Conservation (phyloP, 1,140 invertebrate genomes). For the Bilobella aurantiaca region DNA sequence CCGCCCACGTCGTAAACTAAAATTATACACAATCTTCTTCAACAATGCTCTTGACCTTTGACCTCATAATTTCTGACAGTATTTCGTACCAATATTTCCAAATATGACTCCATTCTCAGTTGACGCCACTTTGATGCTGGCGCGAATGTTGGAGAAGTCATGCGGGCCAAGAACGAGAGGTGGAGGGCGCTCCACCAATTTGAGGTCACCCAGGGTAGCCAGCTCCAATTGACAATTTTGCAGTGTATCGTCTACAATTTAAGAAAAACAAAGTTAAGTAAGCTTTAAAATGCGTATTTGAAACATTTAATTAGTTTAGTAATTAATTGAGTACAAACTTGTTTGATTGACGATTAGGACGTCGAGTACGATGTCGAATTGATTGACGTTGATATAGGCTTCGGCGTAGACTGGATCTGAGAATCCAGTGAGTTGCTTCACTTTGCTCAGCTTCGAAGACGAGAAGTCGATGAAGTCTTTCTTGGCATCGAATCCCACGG, state of each 20-base stretch:
- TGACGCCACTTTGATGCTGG: slow-evolving; percentile 87
- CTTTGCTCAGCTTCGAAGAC: slow-evolving; percentile 55
- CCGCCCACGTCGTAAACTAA: slow-evolving; percentile 89
- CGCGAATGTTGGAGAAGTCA: slow-evolving; percentile 97
- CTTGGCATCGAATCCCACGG: slow-evolving; percentile 48
- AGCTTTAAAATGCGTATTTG: no score
- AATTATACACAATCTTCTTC: slow-evolving; percentile 8
- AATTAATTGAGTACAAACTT: no score
- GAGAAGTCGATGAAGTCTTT: slow-evolving; percentile 38
- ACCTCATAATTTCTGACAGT: no score
- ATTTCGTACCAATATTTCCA: slow-evolving; percentile 80
- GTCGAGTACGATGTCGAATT: slow-evolving; percentile 96
- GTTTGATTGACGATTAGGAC: slow-evolving; percentile 98
- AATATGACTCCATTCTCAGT: slow-evolving; percentile 99
- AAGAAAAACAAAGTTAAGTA: no score
- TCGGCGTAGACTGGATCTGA: slow-evolving; percentile 98
- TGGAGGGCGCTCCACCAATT: slow-evolving; percentile 92
- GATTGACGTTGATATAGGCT: slow-evolving; percentile 97
- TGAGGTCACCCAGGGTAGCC: slow-evolving; percentile 93
- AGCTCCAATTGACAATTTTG: slow-evolving; percentile 97
- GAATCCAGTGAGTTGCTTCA: slow-evolving; percentile 98
- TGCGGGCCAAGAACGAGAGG: slow-evolving; percentile 88
- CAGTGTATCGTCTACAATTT: slow-evolving; percentile 63
- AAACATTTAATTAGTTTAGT: no score
- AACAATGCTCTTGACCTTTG: no score